Evolutionary conservation across 2,797 vertebrate genomes (phyloP), one percentile per base, ranked within the genome.

Genomic region (Scarus forsteni): DNA sequence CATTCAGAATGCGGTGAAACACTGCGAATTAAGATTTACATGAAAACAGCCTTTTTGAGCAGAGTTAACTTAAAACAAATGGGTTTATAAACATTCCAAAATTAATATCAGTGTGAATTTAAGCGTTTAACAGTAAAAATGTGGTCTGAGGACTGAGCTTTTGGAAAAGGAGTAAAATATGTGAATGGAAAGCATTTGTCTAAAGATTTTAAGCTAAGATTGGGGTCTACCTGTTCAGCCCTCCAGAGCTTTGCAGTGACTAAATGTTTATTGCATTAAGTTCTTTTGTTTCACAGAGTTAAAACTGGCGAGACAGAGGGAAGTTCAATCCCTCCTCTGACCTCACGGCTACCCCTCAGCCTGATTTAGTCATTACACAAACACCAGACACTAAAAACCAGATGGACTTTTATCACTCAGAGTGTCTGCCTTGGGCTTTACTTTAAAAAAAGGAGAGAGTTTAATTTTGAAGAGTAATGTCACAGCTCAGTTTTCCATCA

Each of bases 351-450:
- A 67, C 75, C 57, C 60, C 42, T 77, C 35, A 67, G 55, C 64
- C 73, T 80, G 81, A 88, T 81, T 84, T 80, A 85, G 84, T 67
- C 81, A 83, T 87, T 76, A 72, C 38, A 54, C 18, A 80, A 73
- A 72, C 62, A 8, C 50, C 18, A 7, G n/a, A 68, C 42, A 60
- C 49, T 73, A 45, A 85, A 81, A 62, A 54, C 38, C 86, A 88
- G 66, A 81, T 56, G 65, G 44, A 8, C 38, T 44, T 66, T 61
- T 50, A 58, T 61, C 58, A 66, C 57, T 70, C 7, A 27, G 10
- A 70, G 55, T 63, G 52, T 75, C 62, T 73, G 49, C 27, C 11
- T 18, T 27, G 1, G 6, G 63, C 44, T 66, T 38, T 12, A 39
- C 7, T 16, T 46, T 52, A 9, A 61, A 35, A n/a, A 71, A 70